A percentile compares a stretch with the other conserved stretches of the same genome.
Conservation (phyloP, 2,888 invertebrate species). For the Cryptus armator region DNA sequence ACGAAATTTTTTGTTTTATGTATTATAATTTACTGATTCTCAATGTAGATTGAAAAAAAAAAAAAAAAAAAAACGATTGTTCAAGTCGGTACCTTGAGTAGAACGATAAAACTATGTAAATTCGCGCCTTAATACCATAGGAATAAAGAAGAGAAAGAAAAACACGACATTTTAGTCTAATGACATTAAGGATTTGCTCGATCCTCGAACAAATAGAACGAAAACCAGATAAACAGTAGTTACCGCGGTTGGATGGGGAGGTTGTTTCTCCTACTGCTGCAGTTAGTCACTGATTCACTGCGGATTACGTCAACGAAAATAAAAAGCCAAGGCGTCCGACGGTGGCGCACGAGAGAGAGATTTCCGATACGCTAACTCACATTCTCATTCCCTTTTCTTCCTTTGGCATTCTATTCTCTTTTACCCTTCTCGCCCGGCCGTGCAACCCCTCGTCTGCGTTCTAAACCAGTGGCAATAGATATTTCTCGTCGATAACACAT, state of each 20-base stretch:
- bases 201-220: constrained; percentile 33
- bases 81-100: neutral
- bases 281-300: constrained; percentile 50
- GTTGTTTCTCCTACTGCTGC: constrained; percentile 30
- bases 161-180: constrained; percentile 43
- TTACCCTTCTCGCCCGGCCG: constrained; percentile 28
- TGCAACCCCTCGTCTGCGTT: constrained; percentile 12
- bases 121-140: neutral
- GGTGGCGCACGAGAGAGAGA: constrained; percentile 47
- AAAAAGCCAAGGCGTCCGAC: constrained; percentile 44
- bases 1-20: neutral
- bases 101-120: constrained; percentile 9
- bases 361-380: constrained; percentile 62
- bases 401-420: constrained; percentile 27
- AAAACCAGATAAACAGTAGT: constrained; percentile 27
- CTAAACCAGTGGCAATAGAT: constrained; percentile 55
- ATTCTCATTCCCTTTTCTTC: constrained; percentile 51
- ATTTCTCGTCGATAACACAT: constrained; percentile 70
- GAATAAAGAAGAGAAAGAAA: constrained; percentile 18
- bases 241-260: neutral
- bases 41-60: neutral
- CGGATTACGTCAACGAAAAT: constrained; percentile 54
- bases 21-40: neutral
- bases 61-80: neutral
- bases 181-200: constrained; percentile 48